These are phyloP conservation scores for Amblyraja radiata DNA, from an alignment of 2,797 vertebrate genomes.

Conservation along the genomic window DNA sequence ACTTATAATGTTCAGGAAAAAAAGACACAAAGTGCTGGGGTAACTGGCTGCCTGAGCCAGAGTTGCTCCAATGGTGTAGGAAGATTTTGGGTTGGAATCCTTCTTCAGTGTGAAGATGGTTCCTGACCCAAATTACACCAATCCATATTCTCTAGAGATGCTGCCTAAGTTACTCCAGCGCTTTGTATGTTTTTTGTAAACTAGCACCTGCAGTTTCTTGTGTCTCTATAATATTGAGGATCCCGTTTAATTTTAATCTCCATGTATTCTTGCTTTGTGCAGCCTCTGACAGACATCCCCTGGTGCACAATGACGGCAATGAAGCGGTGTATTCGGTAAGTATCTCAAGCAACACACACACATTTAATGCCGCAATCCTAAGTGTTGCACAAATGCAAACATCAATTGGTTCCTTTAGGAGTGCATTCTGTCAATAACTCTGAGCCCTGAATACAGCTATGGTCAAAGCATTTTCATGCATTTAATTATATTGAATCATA, in stretches of 20 bases:
- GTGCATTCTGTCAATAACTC: background rate
- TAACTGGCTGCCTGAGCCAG: no score
- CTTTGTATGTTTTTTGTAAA: no score
- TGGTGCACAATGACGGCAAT: background rate
- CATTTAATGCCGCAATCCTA: background rate
- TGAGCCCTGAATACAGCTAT: background rate
- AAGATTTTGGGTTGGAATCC: no score
- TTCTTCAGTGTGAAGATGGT: no score
- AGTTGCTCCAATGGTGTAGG: no score
- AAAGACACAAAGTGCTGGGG: no score
- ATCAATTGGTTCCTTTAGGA: background rate
- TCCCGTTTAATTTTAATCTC: background rate
- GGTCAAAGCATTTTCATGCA: background rate
- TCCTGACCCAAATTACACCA: no score
- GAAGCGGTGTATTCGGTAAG: constrained; percentile 12
- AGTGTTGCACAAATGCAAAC: background rate
- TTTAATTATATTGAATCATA: background rate
- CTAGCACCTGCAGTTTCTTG: no score
- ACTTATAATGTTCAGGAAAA: background rate
- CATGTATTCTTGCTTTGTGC: background rate
- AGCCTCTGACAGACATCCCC: constrained; percentile 8
- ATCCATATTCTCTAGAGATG: no score
- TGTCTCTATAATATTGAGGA: background rate
- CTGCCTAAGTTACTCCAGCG: no score
- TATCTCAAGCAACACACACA: background rate